Conservation (phyloP, 2,113 vertebrate genomes). For the Canis aureus region DNA sequence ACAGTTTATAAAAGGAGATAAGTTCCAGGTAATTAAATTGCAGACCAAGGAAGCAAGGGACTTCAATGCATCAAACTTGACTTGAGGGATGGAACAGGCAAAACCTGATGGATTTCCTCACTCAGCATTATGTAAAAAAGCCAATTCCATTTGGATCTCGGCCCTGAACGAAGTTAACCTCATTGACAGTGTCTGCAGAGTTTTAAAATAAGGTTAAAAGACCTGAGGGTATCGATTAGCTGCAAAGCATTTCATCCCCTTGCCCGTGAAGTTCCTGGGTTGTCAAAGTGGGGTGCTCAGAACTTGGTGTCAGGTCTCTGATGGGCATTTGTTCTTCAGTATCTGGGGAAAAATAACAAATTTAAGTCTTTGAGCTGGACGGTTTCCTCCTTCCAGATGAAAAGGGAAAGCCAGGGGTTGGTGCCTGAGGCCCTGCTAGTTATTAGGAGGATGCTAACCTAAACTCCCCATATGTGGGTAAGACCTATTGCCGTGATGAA, state of each 20-base stretch:
- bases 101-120: conserved; percentile 34
- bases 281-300: neutral
- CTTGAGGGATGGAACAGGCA: neutral
- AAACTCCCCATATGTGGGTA: neutral
- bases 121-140: conserved; percentile 68
- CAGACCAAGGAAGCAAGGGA: neutral
- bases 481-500: neutral
- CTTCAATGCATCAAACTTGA: neutral
- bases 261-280: neutral
- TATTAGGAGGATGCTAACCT: neutral
- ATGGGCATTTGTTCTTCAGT: conserved; percentile 36
- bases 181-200: conserved; percentile 42
- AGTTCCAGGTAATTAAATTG: conserved; percentile 49
- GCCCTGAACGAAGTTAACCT: conserved; percentile 69
- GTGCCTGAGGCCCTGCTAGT: neutral
- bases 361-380: conserved; percentile 49
- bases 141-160: conserved; percentile 60
- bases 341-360: conserved; percentile 64
- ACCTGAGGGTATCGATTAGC: conserved; percentile 17
- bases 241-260: conserved; percentile 56
- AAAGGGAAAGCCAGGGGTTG: conserved; percentile 3
- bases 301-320: conserved; percentile 30
- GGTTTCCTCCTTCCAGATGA: conserved; percentile 29
- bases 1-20: conserved; percentile 50
- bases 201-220: conserved; percentile 70